Base-by-base conservation (phyloP, 2,113 vertebrate species). In the Struthio camelus region DNA sequence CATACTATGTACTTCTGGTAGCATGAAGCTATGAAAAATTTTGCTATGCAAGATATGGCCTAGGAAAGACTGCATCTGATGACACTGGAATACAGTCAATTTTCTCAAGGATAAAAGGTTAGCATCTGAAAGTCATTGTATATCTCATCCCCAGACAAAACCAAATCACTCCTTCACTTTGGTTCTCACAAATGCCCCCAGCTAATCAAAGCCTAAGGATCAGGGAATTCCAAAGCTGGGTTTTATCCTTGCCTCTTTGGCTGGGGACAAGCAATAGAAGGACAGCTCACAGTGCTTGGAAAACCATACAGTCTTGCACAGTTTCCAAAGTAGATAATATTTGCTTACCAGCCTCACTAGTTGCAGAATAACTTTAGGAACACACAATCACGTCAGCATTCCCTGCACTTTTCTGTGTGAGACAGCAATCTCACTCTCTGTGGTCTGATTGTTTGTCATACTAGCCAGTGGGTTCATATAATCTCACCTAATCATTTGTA, bases 371-470 rank as follows among this genome's bases (percentile, higher is more conserved):
- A 46, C 38, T 93, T 70, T 84, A 38, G 22, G 81, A 89, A 88
- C 78, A 92, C 87, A 7, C 14, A 3, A 82, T 88, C 82, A 69
- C 94, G 85, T 87, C 38, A 76, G 34, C 58, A 75, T 62, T 85
- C 67, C 50, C 85, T 94, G 62, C 80, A 87, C 83, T 82, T 82
- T 72, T 87, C 73, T 50, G 62, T 80, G 75, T 80, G 65, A 89
- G 83, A 82, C 67, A 95, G 70, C 59, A 91, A 96, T 62, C 64
- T 88, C 59, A 34, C 28, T 80, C 28, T 80, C 3, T 5, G n/a
- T 66, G 84, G 85, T 87, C 82, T 93, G 54, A 40, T 32, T 94
- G 79, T 91, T n/a, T 95, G 80, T 91, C 71, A 94, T 84, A 20
- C 38, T 59, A 89, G 81, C 51, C 96, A 19, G 6, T 86, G 38